Percentiles rank a stretch among this genome's conserved stretches.
phyloP scores from a whole-genome alignment of 1,140 invertebrate species.

The Littorina saxatilis region DNA sequence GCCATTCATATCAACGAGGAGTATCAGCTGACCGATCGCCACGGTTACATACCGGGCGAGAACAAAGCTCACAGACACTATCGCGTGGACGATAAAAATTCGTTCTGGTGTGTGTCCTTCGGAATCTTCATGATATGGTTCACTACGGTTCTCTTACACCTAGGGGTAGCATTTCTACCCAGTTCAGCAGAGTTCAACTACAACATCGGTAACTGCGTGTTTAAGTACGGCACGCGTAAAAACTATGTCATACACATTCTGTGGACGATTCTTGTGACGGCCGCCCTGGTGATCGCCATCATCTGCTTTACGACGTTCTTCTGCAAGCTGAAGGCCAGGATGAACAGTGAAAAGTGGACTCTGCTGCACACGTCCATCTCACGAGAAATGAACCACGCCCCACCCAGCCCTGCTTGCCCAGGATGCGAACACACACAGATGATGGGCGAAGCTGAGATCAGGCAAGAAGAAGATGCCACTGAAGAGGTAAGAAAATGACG shows the following conservation, averaged over 20 bases:
- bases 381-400: constrained; percentile 36
- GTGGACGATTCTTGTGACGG: constrained; percentile 92
- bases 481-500: no score
- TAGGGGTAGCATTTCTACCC: constrained; percentile 88
- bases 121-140: constrained; percentile 96
- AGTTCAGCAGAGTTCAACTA: constrained; percentile 60
- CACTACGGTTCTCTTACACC: constrained; percentile 87
- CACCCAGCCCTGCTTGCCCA: no score
- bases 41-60: constrained; percentile 42
- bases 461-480: no score
- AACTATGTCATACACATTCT: constrained; percentile 93
- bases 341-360: constrained; percentile 59
- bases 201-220: constrained; percentile 86
- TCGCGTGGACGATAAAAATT: constrained; percentile 31
- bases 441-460: no score
- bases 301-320: constrained; percentile 91
- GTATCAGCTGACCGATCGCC: constrained; percentile 78
- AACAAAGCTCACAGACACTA: constrained; percentile 36
- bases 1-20: constrained; percentile 93
- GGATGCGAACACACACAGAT: no score
- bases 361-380: constrained; percentile 62
- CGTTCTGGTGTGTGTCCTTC: constrained; percentile 88
- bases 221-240: constrained; percentile 84
- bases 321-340: constrained; percentile 80
- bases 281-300: constrained; percentile 89